Percentiles rank a stretch among this genome's conserved stretches.
Evolutionary conservation across 2,797 vertebrate species (phyloP).

Genomic region (Carapus acus): DNA sequence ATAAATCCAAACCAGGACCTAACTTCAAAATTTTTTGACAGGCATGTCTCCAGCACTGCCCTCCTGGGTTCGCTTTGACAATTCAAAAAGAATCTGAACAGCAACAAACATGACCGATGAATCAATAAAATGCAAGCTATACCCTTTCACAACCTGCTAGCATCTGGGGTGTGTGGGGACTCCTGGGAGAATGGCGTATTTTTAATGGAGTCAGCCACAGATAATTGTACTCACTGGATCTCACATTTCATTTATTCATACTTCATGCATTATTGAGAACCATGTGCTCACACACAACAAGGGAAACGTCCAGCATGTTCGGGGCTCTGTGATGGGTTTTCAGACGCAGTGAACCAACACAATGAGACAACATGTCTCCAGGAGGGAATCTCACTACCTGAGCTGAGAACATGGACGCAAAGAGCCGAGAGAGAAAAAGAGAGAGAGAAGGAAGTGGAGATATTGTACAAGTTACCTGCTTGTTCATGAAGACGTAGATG

Average conservation of each 20-base stretch:
- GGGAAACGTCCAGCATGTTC: constrained; percentile 16
- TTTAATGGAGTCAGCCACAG: constrained; percentile 30
- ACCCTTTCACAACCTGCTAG: constrained; percentile 1
- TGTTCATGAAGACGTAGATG: constrained; percentile 93
- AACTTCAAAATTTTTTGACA: too few relatives aligned
- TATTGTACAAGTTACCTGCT: constrained; percentile 75
- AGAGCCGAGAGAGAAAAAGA: too few relatives aligned
- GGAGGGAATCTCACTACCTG: not conserved
- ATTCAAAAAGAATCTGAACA: constrained; percentile 2
- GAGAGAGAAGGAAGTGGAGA: too few relatives aligned
- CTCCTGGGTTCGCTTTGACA: constrained; percentile 1
- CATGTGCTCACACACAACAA: constrained; percentile 36
- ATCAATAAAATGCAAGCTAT: constrained; percentile 2
- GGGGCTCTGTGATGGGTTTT: constrained; percentile 29
- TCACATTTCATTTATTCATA: constrained; percentile 55
- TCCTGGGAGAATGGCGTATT: constrained; percentile 9
- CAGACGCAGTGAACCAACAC: constrained; percentile 14
- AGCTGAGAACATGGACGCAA: too few relatives aligned
- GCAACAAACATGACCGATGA: constrained; percentile 10
- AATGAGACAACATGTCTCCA: constrained; percentile 7
- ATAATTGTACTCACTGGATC: constrained; percentile 40
- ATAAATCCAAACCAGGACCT: too few relatives aligned
- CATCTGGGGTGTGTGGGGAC: too few relatives aligned
- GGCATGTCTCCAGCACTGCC: too few relatives aligned
- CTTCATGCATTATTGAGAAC: constrained; percentile 56